Evolutionary conservation across 2,888 invertebrate species (phyloP).

Genomic region (Aricia artaxerxes): DNA sequence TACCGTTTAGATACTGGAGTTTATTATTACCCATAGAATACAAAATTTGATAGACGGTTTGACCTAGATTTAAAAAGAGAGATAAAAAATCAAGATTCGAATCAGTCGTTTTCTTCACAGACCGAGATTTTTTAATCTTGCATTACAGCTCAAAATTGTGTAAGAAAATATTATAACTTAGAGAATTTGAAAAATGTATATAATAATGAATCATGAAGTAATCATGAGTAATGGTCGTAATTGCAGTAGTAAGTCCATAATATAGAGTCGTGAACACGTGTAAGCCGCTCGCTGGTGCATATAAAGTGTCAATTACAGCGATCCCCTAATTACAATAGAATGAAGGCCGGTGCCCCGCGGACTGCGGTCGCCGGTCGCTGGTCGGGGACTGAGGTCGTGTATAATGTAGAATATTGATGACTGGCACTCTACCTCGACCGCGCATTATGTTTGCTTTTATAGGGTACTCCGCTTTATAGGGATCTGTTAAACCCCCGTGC

Average conservation of each 20-base stretch:
- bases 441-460: background rate
- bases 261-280: background rate
- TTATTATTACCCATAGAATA: background rate
- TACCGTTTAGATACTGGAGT: background rate
- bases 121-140: too few species aligned
- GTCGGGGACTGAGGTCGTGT: background rate
- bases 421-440: background rate
- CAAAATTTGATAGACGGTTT: background rate
- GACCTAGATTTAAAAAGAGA: background rate
- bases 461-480: background rate
- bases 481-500: background rate
- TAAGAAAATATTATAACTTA: too few species aligned
- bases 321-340: slow-evolving; percentile 8
- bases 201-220: background rate
- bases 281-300: background rate
- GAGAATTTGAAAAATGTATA: too few species aligned
- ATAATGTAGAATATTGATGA: background rate
- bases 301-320: background rate
- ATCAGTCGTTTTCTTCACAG: too few species aligned
- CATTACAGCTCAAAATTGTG: too few species aligned
- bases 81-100: background rate
- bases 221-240: background rate
- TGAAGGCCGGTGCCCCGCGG: background rate
- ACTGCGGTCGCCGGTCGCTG: background rate
- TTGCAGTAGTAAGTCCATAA: background rate